Evolutionary conservation across 2,888 invertebrate species (phyloP), one percentile per base, ranked within the genome.

Genomic region (Stenolophus ochropezus): DNA sequence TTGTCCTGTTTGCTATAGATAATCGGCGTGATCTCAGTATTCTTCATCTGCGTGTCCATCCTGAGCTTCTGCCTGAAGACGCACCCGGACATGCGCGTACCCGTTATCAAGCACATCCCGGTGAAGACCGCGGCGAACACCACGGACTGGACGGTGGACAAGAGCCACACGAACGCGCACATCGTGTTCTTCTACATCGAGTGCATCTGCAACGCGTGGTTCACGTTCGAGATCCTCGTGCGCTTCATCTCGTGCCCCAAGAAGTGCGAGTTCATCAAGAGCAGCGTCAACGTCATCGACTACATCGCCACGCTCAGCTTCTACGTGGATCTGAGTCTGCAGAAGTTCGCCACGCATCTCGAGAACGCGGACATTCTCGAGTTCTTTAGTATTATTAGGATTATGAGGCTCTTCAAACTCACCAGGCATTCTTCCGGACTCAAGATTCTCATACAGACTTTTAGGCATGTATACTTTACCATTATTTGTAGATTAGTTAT

Each of bases 41-140:
- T 99, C 93, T 99, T 99, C 94, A 99, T 99, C 90, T 97, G 98
- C 91, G 96, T 98, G 85, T 99, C 99, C 85, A 99, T 99, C 89
- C 92, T 99, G 90, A 98, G 99, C 86, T 99, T 99, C 92, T 99
- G 99, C 92, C 93, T 99, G 89, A 99, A 99, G 92, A 99, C 99
- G 69, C 99, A 99, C 91, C 99, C 99, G 84, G 98, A 97, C 90
- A 96, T 98, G 96, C 92, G 98, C 87, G 96, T 97, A 87, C 98
- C 98, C 84, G 94, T 95, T 86, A 95, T 97, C 85, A 92, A 92
- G 86, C 95, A 96, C 90, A 93, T 94, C 87, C 93, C 95, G 83
- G 95, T 96, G 86, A 92, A 92, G 85, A 95, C 94, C 58, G 93
- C 95, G 61, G 93, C 93, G 87, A 94, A 94, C 87, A 92, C 93